phyloP scores from a whole-genome alignment of 2,888 invertebrate genomes.

The Apodemia arnacis region DNA sequence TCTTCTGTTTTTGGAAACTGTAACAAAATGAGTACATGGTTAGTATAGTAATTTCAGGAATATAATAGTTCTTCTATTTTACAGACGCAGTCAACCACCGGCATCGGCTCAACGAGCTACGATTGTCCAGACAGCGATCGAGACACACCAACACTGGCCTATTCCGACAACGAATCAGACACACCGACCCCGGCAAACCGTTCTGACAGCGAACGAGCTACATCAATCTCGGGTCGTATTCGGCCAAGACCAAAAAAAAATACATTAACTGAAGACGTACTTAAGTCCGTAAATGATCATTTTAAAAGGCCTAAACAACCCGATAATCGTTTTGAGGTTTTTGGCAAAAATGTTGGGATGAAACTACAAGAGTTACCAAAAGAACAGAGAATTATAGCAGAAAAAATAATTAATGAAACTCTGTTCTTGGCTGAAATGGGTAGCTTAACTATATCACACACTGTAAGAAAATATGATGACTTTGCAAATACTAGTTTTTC shows the following conservation, averaged over 20 bases:
- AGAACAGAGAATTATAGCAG: no score
- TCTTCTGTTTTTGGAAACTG: constrained; percentile 60
- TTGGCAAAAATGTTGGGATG: not conserved
- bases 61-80: constrained; percentile 31
- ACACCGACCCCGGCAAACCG: not conserved
- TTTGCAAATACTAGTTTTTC: constrained; percentile 34
- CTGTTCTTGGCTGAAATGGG: no score
- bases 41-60: constrained; percentile 28
- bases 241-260: constrained; percentile 16
- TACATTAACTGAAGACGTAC: constrained; percentile 22
- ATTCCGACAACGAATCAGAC: not conserved
- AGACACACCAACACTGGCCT: not conserved
- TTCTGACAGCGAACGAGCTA: not conserved
- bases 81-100: constrained; percentile 14
- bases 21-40: constrained; percentile 39
- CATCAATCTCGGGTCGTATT: not conserved
- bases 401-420: no score
- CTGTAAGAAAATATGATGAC: constrained; percentile 12
- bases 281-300: constrained; percentile 6
- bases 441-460: not conserved
- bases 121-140: no score
- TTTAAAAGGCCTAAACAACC: not conserved
- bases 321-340: constrained; percentile 7
- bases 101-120: not conserved
- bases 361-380: not conserved